Base-by-base conservation (phyloP, 1,140 invertebrate species). In the Procambarus virginalis region DNA sequence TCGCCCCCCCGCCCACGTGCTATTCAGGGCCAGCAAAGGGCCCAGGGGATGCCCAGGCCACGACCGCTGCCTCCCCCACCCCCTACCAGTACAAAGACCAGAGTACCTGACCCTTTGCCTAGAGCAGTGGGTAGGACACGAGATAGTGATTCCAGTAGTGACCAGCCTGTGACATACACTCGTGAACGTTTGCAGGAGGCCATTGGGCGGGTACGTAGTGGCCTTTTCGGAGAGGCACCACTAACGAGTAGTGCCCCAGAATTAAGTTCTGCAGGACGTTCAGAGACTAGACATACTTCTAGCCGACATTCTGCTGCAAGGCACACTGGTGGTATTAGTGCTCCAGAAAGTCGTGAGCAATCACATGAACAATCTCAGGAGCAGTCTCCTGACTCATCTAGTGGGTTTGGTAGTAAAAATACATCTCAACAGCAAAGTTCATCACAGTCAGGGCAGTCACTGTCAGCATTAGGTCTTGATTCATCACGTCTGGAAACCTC, bases 381-480 rank as follows among this genome's bases (percentile, higher is more conserved):
- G 0, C 97, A 98, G 97, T 96, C 92, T 97, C 97, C 45, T 97
- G 97, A 93, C 96, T 96, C 5, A 97, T 97, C 93, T 58, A 92
- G 91, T 90, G 97, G 97, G 0, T 98, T 98, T 92, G 97, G 97
- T 22, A 98, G 97, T 92, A 97, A 98, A 93, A 98, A 98, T 94
- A 98, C 97, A n/a, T 97, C 96, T 3, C 97, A 95, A 93, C 97
- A 95, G 94, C 97, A 95, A 94, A 96, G 97, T 93, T 96, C 96
- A 92, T 96, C 95, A 5, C 94, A 93, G 78, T 93, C 92, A 68
- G 93, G 91, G 83, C 87, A 92, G 80, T 91, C 92, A 91, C 49
- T 92, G 84, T 58, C 92, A 92, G 92, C 93, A 90, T 81, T 91
- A 95, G 92, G 95, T 95, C 92, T 95, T 96, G 88, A 92, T 89